Evolutionary conservation across 2,113 vertebrate genomes (phyloP), one percentile per base, ranked within the genome.

Genomic region (Acinonyx jubatus): DNA sequence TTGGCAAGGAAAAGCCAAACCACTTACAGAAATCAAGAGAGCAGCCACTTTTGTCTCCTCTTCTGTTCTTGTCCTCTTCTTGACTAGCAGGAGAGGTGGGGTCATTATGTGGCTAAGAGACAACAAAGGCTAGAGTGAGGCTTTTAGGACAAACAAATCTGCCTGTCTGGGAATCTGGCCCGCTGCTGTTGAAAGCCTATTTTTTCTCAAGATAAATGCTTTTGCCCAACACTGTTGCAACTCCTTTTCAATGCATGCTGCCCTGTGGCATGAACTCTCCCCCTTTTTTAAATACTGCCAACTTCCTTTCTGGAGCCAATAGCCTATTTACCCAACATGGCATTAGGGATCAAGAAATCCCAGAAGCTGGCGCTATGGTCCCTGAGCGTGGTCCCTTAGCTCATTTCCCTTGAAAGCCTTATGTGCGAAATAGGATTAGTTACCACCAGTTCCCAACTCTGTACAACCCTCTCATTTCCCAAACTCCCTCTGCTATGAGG

Each of bases 191-290:
- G 80, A 97, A 97, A 95, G 86, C 69, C n/a, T 52, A 86, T 68
- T 97, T 95, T 95, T 97, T 94, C 89, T 94, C 74, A 83, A 93
- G 63, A 97, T 48, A 89, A 97, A 82, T 84, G 25, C 69, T 94
- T 98, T 98, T 98, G 88, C 92, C 92, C 96, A 92, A 94, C 23
- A 69, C 66, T 93, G 25, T 89, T 94, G 91, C 76, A 98, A 96
- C 76, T 92, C 61, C 87, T 83, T 61, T 95, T 55, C 41, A 93
- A 38, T 18, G n/a, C 66, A 81, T 0, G 11, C 15, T 91, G 76
- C 76, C 87, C 92, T 96, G 4, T 74, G 86, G 25, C 93, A 96
- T 85, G 63, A 74, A 94, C 94, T 95, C 85, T 87, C 82, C 33
- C 45, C 29, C 79, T 87, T 95, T 74, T 52, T 41, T 5, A 48